phyloP scores from a whole-genome alignment of 1,140 invertebrate genomes.

The Zaprionus gabonicus region DNA sequence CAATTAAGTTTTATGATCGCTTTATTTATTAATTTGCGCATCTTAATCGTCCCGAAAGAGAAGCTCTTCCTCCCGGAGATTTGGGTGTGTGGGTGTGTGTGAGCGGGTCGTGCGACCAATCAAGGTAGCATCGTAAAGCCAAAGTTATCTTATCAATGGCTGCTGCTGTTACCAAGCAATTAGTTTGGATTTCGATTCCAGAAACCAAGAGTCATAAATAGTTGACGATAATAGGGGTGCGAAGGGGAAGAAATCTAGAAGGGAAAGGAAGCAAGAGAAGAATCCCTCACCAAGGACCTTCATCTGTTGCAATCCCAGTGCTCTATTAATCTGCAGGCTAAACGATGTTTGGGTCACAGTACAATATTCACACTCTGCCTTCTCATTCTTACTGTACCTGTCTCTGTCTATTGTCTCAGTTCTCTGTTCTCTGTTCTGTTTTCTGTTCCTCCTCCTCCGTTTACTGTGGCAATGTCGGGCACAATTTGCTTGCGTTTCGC shows the following conservation, averaged over 20 bases:
- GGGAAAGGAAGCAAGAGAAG: background rate
- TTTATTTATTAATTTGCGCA: conserved; percentile 51
- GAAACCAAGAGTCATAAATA: background rate
- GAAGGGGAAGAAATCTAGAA: background rate
- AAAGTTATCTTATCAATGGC: conserved; percentile 26
- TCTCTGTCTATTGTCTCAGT: conserved; percentile 15
- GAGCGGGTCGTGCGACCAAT: conserved; percentile 31
- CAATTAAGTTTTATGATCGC: conserved; percentile 63
- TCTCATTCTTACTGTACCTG: conserved; percentile 3
- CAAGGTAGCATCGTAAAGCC: conserved; percentile 18
- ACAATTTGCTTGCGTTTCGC: conserved; percentile 36
- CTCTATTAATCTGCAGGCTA: conserved; percentile 9
- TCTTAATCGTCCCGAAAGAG: conserved; percentile 13
- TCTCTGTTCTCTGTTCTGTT: conserved; percentile 30
- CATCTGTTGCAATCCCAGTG: background rate
- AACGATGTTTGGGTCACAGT: conserved; percentile 24
- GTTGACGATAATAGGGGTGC: background rate
- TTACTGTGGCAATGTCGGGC: conserved; percentile 18
- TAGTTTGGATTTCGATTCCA: conserved; percentile 2
- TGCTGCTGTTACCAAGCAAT: conserved; percentile 27
- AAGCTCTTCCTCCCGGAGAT: conserved; percentile 31
- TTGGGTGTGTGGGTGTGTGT: background rate
- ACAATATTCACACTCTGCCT: background rate
- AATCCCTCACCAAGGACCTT: background rate
- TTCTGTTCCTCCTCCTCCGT: conserved; percentile 1